A percentile compares a stretch with the other conserved stretches of the same genome.
These are phyloP conservation scores for Brachycybe producta DNA, from an alignment of 2,888 invertebrate genomes.

Conservation along the genomic window DNA sequence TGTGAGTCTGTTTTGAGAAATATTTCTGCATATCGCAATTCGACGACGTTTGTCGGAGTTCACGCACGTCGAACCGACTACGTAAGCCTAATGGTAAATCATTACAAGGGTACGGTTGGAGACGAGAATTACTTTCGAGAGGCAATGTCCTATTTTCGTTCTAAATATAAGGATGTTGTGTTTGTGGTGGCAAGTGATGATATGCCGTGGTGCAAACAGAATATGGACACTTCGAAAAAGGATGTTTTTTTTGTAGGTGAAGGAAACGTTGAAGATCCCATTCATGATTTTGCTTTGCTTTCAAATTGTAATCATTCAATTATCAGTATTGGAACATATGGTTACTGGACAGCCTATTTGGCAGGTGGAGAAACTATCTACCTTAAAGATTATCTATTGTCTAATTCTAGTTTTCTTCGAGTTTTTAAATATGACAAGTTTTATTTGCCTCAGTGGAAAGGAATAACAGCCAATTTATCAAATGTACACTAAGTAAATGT, in stretches of 20 bases:
- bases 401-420: background rate
- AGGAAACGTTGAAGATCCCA: too few relatives aligned
- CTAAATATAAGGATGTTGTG: slow-evolving; percentile 9
- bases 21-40: background rate
- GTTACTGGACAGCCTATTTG: slow-evolving; percentile 31
- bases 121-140: slow-evolving; percentile 16
- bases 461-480: slow-evolving; percentile 7
- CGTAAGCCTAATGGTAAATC: slow-evolving; percentile 3
- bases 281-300: too few relatives aligned
- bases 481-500: background rate
- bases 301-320: slow-evolving; percentile 25
- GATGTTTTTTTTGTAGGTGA: slow-evolving; percentile 13
- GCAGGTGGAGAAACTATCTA: slow-evolving; percentile 26
- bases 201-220: slow-evolving; percentile 15
- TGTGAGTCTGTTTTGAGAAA: background rate
- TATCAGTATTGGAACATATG: slow-evolving; percentile 29
- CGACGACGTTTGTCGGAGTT: slow-evolving; percentile 19
- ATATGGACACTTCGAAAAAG: background rate
- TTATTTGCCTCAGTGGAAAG: slow-evolving; percentile 10
- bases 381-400: slow-evolving; percentile 2
- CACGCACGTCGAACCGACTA: slow-evolving; percentile 22
- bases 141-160: slow-evolving; percentile 19
- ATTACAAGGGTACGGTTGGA: slow-evolving; percentile 1
- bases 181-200: slow-evolving; percentile 23
- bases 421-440: slow-evolving; percentile 10